Base-by-base conservation (phyloP, 2,797 vertebrate species). In the Pangasius larnaudii region DNA sequence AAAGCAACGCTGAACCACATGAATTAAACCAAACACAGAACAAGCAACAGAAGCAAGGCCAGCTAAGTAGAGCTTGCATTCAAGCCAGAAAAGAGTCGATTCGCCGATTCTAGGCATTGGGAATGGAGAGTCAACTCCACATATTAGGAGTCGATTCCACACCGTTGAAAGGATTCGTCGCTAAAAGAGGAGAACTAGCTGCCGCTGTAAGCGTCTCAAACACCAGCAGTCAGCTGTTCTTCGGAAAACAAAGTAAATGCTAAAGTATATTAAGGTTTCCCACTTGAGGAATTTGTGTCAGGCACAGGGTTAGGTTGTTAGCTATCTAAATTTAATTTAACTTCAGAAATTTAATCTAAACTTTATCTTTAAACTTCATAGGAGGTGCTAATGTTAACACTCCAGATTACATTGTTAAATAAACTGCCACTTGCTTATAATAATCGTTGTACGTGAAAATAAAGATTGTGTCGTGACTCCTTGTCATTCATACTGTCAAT, bases 141-240 rank as follows among this genome's bases (percentile, higher is more conserved):
- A 72, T 42, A 8, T 79, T 87, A 79, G 82, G 78, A 86, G 87
- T 67, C 46, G 24, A 71, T 42, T 72, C 78, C 56, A 56, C 1
- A 46, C 18, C 19, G 19, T 30, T 7, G 46, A 51, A 51, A 51
- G 46, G 42, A 49, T 46, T 75, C n/a, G 51, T 19, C 16, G 51
- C 19, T 19, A n/a, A 18, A 13, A 22, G 16, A 7, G 19, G 13
- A 72, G 18, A 24, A 74, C n/a, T 46, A 75, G 10, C 71, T 46
- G 65, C 30, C 5, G 65, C 13, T 71, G 33, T 36, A 33, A 16
- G 19, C 30, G 36, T 36, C 33, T 72, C 18, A 22, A 19, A 49
- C 5, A 30, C 9, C 7, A 19, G n/a, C 9, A 30, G 1, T 53
- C 13, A 53, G 11, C 22, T 22, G 6, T 3, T 72, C 24, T 39